phyloP scores from a whole-genome alignment of 2,113 vertebrate species.

The Caracal caracal region DNA sequence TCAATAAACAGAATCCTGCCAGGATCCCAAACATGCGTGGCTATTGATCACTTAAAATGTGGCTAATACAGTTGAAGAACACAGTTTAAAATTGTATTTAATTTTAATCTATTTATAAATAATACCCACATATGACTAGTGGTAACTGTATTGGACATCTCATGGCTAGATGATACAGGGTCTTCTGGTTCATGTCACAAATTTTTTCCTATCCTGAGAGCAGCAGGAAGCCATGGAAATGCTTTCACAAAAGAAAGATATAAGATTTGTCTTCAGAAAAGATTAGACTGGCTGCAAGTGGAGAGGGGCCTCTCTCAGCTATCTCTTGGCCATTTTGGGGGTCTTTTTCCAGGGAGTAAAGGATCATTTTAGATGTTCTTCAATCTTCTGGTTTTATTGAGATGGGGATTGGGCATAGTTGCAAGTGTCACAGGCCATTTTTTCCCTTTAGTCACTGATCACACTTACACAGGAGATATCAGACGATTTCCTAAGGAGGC shows the following conservation, averaged over 20 bases:
- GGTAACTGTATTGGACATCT: background rate
- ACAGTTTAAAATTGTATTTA: background rate
- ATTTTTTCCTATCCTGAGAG: background rate
- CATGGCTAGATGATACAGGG: background rate
- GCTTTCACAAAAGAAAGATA: background rate
- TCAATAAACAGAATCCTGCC: background rate
- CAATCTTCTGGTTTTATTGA: background rate
- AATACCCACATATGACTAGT: background rate
- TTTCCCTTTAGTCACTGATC: background rate
- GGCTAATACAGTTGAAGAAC: background rate
- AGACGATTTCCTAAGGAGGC: background rate
- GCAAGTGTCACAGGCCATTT: background rate
- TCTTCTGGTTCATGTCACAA: background rate
- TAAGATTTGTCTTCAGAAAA: background rate
- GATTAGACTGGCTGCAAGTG: background rate
- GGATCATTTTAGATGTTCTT: background rate
- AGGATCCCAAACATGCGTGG: background rate
- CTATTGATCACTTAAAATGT: background rate
- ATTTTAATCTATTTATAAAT: background rate
- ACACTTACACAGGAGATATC: background rate
- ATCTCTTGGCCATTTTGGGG: background rate
- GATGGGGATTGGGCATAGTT: too few species aligned
- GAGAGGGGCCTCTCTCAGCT: background rate
- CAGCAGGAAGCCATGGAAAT: background rate
- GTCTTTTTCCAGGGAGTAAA: background rate